Conservation (phyloP, 2,888 invertebrate species). For the Ctena decussata region DNA sequence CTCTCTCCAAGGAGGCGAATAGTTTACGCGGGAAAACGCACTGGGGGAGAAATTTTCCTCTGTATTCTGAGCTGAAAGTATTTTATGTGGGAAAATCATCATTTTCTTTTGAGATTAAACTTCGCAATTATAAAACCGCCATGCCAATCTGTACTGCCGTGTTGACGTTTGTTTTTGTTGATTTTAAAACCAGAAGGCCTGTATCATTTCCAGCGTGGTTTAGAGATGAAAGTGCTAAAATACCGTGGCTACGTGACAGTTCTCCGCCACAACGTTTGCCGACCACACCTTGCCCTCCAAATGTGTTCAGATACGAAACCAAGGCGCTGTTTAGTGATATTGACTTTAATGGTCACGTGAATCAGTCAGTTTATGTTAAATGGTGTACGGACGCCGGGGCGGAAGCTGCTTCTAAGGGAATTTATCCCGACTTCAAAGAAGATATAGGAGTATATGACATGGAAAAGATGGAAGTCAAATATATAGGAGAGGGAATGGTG, state of each 20-base stretch:
- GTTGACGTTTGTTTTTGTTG: constrained; percentile 61
- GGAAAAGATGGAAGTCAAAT: constrained; percentile 37
- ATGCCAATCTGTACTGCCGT: constrained; percentile 28
- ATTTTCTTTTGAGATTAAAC: constrained; percentile 37
- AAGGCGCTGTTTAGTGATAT: constrained; percentile 51
- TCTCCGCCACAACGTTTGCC: constrained; percentile 30
- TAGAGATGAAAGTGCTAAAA: constrained; percentile 10
- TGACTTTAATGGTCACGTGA: constrained; percentile 62
- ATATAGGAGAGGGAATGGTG: constrained; percentile 58
- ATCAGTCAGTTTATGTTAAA: constrained; percentile 60
- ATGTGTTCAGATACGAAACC: constrained; percentile 35
- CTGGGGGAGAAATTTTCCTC: constrained; percentile 53
- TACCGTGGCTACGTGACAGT: not conserved
- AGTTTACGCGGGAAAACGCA: constrained; percentile 30
- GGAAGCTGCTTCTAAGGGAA: constrained; percentile 52
- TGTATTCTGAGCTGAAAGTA: constrained; percentile 41
- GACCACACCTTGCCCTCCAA: constrained; percentile 33
- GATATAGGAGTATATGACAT: constrained; percentile 57
- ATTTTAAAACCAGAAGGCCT: constrained; percentile 54
- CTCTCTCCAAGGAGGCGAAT: constrained; percentile 32
- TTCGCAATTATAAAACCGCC: constrained; percentile 32
- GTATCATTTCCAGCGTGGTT: constrained; percentile 57
- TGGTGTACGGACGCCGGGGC: constrained; percentile 66
- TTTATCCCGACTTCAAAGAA: constrained; percentile 37
- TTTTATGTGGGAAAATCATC: constrained; percentile 55